phyloP scores from a whole-genome alignment of 2,888 invertebrate species.

The Ditylenchus weischeri region DNA sequence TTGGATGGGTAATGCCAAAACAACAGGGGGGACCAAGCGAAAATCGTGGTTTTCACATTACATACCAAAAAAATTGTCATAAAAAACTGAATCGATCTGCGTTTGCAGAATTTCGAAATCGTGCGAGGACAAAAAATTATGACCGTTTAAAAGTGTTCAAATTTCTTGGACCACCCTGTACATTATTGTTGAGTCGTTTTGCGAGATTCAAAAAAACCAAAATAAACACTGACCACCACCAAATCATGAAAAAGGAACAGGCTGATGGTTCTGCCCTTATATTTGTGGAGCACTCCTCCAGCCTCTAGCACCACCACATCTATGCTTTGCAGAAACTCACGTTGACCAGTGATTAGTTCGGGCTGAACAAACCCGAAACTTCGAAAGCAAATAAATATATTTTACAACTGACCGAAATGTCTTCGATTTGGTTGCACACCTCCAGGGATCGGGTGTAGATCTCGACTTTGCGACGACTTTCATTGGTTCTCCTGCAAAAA shows the following conservation, averaged over 20 bases:
- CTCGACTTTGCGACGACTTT: conserved; percentile 93
- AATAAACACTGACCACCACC: conserved; percentile 70
- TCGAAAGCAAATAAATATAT: background rate
- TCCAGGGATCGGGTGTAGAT: conserved; percentile 92
- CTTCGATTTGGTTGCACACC: conserved; percentile 94
- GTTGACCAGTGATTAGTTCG: conserved; percentile 34
- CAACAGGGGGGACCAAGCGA: too few species aligned
- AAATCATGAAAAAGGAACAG: conserved; percentile 90
- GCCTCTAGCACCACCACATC: conserved; percentile 34
- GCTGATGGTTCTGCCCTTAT: conserved; percentile 80
- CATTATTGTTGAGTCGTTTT: too few species aligned
- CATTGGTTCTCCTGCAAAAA: conserved; percentile 77
- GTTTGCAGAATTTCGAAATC: too few species aligned
- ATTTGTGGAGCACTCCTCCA: conserved; percentile 61
- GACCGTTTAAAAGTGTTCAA: too few species aligned
- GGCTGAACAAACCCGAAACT: conserved; percentile 28
- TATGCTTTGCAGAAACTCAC: conserved; percentile 25
- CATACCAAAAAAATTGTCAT: too few species aligned
- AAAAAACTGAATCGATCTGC: too few species aligned
- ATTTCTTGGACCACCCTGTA: too few species aligned
- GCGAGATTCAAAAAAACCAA: too few species aligned
- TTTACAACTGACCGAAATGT: conserved; percentile 76
- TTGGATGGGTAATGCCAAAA: too few species aligned
- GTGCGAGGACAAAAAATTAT: too few species aligned
- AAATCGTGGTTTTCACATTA: too few species aligned